phyloP scores from a whole-genome alignment of 2,113 vertebrate species.

The Gasterosteus nipponicus region DNA sequence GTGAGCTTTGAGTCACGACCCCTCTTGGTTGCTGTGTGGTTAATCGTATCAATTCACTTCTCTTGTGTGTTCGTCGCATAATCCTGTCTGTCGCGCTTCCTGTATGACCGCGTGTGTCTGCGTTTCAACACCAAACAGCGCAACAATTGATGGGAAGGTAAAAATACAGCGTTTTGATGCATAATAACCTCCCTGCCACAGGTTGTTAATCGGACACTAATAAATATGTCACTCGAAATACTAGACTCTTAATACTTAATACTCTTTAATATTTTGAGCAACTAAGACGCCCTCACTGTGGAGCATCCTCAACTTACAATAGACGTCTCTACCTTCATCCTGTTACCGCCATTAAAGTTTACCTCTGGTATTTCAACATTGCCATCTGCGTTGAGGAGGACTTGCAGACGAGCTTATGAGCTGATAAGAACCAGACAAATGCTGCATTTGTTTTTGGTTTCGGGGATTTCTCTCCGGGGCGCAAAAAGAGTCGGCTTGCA shows the following conservation, averaged over 20 bases:
- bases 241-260: neutral
- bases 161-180: too few relatives aligned
- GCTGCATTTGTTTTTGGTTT: neutral
- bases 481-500: neutral
- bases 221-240: neutral
- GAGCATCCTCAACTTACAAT: neutral
- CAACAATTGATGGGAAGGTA: too few relatives aligned
- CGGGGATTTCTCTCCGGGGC: neutral
- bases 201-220: too few relatives aligned
- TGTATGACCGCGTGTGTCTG: neutral
- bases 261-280: neutral
- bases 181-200: neutral
- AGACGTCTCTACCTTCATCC: neutral
- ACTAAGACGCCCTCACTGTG: neutral
- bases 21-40: constrained; percentile 1
- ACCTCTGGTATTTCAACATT: neutral
- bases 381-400: neutral
- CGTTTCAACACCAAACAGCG: too few relatives aligned
- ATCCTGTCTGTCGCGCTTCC: constrained; percentile 48
- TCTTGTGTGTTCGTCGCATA: constrained; percentile 15
- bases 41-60: constrained; percentile 22
- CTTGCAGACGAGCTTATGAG: neutral
- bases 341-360: neutral
- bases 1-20: constrained; percentile 49
- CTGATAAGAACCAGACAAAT: neutral